Percentiles rank a stretch among this genome's conserved stretches.
Conservation (phyloP, 2,888 invertebrate species). For the Lamellibrachia satsuma region DNA sequence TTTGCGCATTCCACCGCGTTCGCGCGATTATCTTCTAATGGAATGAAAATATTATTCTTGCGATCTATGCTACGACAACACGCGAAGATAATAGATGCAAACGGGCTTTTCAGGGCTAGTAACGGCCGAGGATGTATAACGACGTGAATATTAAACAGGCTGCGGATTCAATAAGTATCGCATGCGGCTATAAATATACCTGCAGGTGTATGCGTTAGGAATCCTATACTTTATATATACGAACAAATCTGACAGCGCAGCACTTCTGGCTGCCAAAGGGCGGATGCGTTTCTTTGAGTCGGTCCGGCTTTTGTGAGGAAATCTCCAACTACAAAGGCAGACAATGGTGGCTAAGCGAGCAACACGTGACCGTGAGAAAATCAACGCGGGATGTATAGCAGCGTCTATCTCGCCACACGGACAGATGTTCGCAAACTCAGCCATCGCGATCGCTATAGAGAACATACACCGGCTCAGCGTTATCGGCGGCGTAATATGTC, state of each 20-base stretch:
- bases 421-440: neutral
- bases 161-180: neutral
- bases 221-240: neutral
- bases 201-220: neutral
- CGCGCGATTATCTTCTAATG: constrained; percentile 4
- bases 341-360: neutral
- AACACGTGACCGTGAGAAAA: constrained; percentile 10
- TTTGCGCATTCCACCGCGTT: neutral
- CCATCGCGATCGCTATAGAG: neutral
- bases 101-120: neutral
- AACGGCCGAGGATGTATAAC: neutral
- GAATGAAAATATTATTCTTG: neutral
- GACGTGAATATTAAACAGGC: neutral
- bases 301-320: neutral
- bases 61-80: neutral
- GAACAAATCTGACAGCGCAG: neutral
- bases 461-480: neutral
- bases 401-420: neutral
- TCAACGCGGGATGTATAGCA: neutral
- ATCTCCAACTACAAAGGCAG: neutral
- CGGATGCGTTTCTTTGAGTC: neutral
- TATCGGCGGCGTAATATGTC: constrained; percentile 5
- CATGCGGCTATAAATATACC: neutral
- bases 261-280: neutral
- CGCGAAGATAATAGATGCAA: neutral